These are phyloP conservation scores for Etheostoma cragini DNA, from an alignment of 2,113 vertebrate species.

Conservation along the genomic window DNA sequence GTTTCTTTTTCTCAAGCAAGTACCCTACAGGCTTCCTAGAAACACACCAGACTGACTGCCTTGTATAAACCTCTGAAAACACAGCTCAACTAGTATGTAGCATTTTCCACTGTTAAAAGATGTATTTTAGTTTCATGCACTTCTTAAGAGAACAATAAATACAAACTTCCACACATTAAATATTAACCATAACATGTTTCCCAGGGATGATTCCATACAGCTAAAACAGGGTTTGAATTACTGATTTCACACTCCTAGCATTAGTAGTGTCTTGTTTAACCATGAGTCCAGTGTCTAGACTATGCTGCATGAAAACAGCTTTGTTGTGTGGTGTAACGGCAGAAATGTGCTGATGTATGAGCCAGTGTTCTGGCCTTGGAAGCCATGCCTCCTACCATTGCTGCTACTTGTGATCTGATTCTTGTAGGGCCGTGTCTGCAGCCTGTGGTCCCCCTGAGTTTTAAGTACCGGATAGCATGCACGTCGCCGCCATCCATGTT, in stretches of 20 bases:
- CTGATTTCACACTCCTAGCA: background rate
- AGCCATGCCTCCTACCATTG: conserved; percentile 73
- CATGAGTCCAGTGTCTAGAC: conserved; percentile 9
- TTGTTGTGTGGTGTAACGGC: conserved; percentile 44
- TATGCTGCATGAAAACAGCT: conserved; percentile 46
- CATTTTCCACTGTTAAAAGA: conserved; percentile 1
- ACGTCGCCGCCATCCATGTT: conserved; percentile 56
- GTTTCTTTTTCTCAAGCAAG: background rate
- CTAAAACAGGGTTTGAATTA: background rate
- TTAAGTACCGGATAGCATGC: conserved; percentile 70
- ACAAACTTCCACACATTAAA: background rate
- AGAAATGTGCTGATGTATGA: conserved; percentile 50
- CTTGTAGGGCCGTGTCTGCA: conserved; percentile 39
- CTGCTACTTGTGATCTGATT: conserved; percentile 75
- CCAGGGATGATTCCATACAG: background rate
- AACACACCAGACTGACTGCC: conserved; percentile 12
- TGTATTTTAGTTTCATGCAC: background rate
- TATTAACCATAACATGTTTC: background rate
- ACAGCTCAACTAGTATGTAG: background rate
- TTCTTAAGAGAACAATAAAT: background rate
- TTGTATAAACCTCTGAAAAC: conserved; percentile 11
- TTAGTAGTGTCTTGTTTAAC: conserved; percentile 3
- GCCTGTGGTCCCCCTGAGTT: conserved; percentile 61
- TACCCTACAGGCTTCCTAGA: conserved; percentile 17
- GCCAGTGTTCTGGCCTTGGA: conserved; percentile 54